Evolutionary conservation across 1,140 invertebrate genomes (phyloP), one percentile per base, ranked within the genome.

Genomic region (Trichomalopsis sarcophagae): DNA sequence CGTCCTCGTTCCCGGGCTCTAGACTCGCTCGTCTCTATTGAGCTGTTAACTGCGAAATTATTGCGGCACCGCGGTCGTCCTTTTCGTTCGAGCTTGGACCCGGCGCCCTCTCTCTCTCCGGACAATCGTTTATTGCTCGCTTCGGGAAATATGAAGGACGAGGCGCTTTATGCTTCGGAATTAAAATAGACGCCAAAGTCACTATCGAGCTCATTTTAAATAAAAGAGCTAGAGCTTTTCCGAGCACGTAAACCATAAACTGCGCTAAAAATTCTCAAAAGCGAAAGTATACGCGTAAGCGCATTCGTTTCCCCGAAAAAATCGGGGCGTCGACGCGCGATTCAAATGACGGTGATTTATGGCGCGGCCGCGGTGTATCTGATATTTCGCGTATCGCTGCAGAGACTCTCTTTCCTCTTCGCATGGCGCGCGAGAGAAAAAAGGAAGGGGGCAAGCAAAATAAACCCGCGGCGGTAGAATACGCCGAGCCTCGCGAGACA

Each of bases 11-110:
- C 71, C 27, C 14, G 21, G 14, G 21, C 4, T 62, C 55, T 62
- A 62, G 5, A 62, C 55, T 62, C 27, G 50, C 76, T 21, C 40
- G 23, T 77, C 78, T 85, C 86, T 85, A 87, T 85, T 84, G 86
- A 87, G 86, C 86, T 50, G 74, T 87, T 84, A 87, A 87, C 74
- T 84, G 81, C 83, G 69, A 82, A 87, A 85, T 87, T 87, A 87
- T 87, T 85, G 81, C 77, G 76, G 36, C 40, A 55, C 81, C 27
- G 73, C 86, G 79, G 40, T 71, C 73, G 84, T 85, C 73, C 84
- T 85, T 85, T 82, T 82, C 84, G 30, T 62, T 44, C 47, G 13
- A 21, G 21, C 55, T 62, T 6, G 55, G 55, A 62, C 55, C 55
- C 71, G 40, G 44, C 62, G 71, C 74, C 69, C 74, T 73, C 50